Evolutionary conservation across 2,888 invertebrate genomes (phyloP).

Genomic region (Galerucella nymphaeae): DNA sequence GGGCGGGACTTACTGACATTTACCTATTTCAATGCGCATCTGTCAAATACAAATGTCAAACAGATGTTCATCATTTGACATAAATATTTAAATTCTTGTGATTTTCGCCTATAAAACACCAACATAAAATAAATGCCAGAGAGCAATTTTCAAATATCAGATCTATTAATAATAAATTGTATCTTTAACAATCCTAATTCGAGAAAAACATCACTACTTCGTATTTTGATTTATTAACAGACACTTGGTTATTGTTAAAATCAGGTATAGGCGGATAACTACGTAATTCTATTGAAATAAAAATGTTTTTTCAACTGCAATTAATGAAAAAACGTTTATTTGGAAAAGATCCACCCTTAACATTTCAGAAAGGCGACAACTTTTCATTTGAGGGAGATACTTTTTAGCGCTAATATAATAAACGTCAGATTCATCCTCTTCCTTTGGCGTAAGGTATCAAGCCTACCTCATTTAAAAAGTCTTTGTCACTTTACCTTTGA

Average conservation of each 20-base stretch:
- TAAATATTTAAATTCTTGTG: neutral
- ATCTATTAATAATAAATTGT: slow-evolving; percentile 13
- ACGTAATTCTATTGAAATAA: neutral
- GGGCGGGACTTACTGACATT: neutral
- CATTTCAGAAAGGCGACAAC: too few species aligned
- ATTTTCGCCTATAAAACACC: slow-evolving; percentile 4
- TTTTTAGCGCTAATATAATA: too few species aligned
- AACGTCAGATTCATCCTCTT: too few species aligned
- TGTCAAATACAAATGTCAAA: too few species aligned
- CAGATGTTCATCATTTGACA: too few species aligned
- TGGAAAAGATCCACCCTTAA: too few species aligned
- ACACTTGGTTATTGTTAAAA: slow-evolving; percentile 12
- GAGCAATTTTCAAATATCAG: slow-evolving; percentile 12
- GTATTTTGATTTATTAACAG: slow-evolving; percentile 20
- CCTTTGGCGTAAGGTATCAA: too few species aligned
- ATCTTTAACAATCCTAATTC: slow-evolving; percentile 16
- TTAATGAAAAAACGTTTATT: too few species aligned
- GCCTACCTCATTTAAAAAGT: too few species aligned
- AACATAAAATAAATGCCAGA: slow-evolving; percentile 8
- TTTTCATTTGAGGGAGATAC: too few species aligned
- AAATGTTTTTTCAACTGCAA: neutral
- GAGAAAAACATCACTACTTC: neutral
- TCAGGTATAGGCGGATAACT: neutral
- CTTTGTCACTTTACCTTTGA: too few species aligned
- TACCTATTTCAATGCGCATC: too few species aligned